Base-by-base conservation (phyloP, 2,888 invertebrate species). In the Luffia ferchaultella region DNA sequence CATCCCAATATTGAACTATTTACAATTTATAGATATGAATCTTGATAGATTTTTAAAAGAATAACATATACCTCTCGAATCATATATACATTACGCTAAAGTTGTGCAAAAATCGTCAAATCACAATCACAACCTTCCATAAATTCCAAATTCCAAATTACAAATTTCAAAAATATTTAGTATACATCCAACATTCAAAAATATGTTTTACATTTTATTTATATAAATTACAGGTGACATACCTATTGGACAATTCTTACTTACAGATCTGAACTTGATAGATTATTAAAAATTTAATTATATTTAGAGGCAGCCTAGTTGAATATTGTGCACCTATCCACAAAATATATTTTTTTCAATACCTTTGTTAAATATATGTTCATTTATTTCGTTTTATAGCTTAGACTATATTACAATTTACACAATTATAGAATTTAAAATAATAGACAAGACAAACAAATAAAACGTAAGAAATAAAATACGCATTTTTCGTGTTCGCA, bases 51-150 rank as follows among this genome's bases (percentile, higher is more conserved):
- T 3, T 30, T 30, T 7, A 30, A 30, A 30, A 30, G 30, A 30
- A 7, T 30, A 30, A 30, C 30, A 30, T 30, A 30, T 30, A 7
- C 12, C 12, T 12, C 12, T 30, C 30, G 12, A 30, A 30, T 12
- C 12, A 12, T 7, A 3, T 30, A 30, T 30, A 30, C 30, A 30
- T 30, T 30, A 30, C 30, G n/a, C n/a, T n/a, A n/a, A n/a, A 7
- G 30, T 30, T 30, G 30, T 30, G 30, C 3, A 30, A 30, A 30
- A 30, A 30, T 30, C 12, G 3, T 30, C 12, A 48, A 47, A 47
- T 48, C 51, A 68, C 76, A 67, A 58, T 78, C 78, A 77, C 77
- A 79, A 77, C 78, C 78, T 72, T 75, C 54, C 71, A 70, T 70
- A 75, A 73, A 73, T 71, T 66, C 71, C 69, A 71, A 71, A 58